Percentiles rank a stretch among this genome's conserved stretches.
Conservation (phyloP, 2,888 invertebrate genomes). For the Heliconius charithonia region DNA sequence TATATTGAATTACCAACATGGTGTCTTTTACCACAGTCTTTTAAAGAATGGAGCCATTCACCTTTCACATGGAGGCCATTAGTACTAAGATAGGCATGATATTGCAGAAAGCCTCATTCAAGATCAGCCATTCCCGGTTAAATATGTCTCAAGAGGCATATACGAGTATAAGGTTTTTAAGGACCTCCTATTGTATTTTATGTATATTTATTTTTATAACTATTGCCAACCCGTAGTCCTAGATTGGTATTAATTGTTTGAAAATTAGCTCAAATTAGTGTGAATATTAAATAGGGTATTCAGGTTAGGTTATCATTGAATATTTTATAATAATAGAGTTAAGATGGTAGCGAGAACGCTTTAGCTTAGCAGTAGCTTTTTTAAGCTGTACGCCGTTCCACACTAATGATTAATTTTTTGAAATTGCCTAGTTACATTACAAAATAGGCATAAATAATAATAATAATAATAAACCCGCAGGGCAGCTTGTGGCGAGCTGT, state of each 20-base stretch:
- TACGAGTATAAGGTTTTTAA: constrained; percentile 7
- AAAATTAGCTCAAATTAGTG: background rate
- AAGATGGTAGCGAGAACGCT: background rate
- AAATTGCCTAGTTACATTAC: background rate
- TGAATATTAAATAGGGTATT: background rate
- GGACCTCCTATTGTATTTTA: background rate
- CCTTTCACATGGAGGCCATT: constrained; percentile 79
- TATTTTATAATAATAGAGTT: background rate
- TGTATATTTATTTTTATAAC: background rate
- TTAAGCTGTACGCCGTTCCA: no score
- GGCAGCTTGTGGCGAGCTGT: no score
- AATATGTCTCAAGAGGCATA: constrained; percentile 67
- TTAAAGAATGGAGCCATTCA: constrained; percentile 71
- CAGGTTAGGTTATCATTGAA: background rate
- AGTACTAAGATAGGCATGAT: constrained; percentile 77
- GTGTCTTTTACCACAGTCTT: constrained; percentile 58
- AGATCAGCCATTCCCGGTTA: constrained; percentile 73
- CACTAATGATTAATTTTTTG: no score
- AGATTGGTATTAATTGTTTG: background rate
- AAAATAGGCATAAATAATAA: background rate
- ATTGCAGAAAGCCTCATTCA: constrained; percentile 66
- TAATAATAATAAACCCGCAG: no score
- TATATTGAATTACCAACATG: constrained; percentile 6
- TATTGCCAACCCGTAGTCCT: background rate
- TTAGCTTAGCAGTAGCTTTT: background rate